Evolutionary conservation across 2,113 vertebrate species (phyloP), one percentile per base, ranked within the genome.

Genomic region (Pomatostomus ruficeps): DNA sequence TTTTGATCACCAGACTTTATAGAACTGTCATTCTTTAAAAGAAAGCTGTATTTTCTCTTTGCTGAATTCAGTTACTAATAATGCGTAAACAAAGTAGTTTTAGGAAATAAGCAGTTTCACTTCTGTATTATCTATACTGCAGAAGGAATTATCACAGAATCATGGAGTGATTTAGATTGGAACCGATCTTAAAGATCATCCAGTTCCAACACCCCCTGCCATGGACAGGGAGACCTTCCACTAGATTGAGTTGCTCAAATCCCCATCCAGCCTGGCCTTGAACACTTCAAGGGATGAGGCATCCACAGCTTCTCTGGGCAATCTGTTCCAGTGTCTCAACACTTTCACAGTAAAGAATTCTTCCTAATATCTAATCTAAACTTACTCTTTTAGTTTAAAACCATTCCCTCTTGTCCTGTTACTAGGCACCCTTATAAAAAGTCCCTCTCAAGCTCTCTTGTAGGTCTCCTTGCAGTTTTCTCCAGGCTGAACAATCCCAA

Each of bases 371-470:
- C 35, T 25, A 21, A 48, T 48, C 6, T 14, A 33, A 87, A 26
- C 14, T 23, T 52, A 40, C 10, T 23, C 19, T 38, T 54, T 28
- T 23, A 21, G 7, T 48, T 71, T 71, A 28, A 63, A 71, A 42
- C 11, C 7, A 42, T 31, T 26, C 6, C 16, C 6, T 14, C 29
- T 22, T 78, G 16, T 46, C 3, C 40, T 71, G 55, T 35, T 17
- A 10, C 25, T 79, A 31, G 0, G 0, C 12, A n/a, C 14, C 11
- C 26, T 42, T 48, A 10, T 38, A 24, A 43, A 16, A 73, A 24
- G 12, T 24, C 23, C 19, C 9, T 45, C 33, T 38, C 26, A 33
- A 43, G 22, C 3, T 66, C 7, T 43, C 43, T 65, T 43, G 15
- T 51, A n/a, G 14, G 6, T 35, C 5, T 66, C 8, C 4, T 14